Base-by-base conservation (phyloP, 2,888 invertebrate species). In the Drosophila stalkeri region DNA sequence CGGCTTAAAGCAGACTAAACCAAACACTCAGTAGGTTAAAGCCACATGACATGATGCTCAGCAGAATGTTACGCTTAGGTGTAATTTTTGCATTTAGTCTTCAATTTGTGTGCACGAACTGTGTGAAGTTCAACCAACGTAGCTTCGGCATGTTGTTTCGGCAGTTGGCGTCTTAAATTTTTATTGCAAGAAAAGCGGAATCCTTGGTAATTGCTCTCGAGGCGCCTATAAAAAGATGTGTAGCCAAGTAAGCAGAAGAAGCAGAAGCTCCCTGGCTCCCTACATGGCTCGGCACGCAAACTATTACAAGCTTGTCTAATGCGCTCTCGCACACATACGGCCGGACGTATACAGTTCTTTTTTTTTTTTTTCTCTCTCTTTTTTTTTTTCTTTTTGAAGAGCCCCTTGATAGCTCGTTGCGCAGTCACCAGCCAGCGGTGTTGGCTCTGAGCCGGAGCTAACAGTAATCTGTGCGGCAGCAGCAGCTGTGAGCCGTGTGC, bases 121-220 rank as follows among this genome's bases (percentile, higher is more conserved):
- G 63, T 71, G n/a, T 6, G 57, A 23, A 23, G 35, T 44, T 12
- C 27, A 20, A 33, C n/a, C 27, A 20, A 33, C n/a, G 55, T 62
- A 20, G 33, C 23, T 27, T 47, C 43, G 43, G 55, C 49, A 33
- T 41, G 33, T 65, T 23, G 33, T 63, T 33, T 46, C 52, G 54
- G 54, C 59, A 43, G 65, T 67, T 72, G 61, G 77, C 74, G 66
- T 86, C 86, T 89, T 86, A 86, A 77, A 86, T 82, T 86, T 88
- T 82, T 89, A 89, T 87, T 87, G 89, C 86, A 82, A 78, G 79
- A 75, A 76, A 81, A 82, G 82, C 89, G 77, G 77, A 86, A 84
- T 89, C 81, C 77, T 81, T 52, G 61, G 81, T 87, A 87, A 87
- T 87, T 89, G 86, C 86, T 86, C 86, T 86, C 89, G 43, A 61